Conservation (phyloP, 2,888 invertebrate genomes). For the Pammene fasciana region DNA sequence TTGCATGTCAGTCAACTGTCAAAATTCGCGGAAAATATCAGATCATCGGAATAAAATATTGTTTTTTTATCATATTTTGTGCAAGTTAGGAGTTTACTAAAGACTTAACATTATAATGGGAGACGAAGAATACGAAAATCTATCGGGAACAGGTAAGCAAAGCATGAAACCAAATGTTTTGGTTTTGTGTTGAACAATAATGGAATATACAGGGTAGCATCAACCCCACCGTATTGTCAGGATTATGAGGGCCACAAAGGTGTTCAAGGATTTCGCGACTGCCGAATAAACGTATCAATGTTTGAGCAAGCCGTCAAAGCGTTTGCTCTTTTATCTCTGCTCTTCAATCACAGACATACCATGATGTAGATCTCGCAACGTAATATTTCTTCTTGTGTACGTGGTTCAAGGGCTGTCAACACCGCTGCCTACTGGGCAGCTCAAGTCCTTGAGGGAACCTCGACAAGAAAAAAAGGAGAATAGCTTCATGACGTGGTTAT, state of each 20-base stretch:
- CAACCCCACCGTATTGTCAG: slow-evolving; percentile 31
- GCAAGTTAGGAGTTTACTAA: background rate
- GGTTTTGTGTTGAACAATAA: slow-evolving; percentile 17
- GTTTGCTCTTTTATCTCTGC: slow-evolving; percentile 61
- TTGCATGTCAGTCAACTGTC: background rate
- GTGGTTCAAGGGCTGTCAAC: too few species aligned
- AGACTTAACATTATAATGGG: background rate
- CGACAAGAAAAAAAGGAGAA: too few species aligned
- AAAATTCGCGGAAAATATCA: background rate
- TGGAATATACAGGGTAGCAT: background rate
- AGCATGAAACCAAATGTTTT: slow-evolving; percentile 14
- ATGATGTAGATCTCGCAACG: background rate
- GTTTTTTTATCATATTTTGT: background rate
- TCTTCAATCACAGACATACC: background rate
- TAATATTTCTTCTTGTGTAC: too few species aligned
- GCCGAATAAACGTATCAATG: slow-evolving; percentile 28
- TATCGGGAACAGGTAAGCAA: slow-evolving; percentile 6
- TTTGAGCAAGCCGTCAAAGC: slow-evolving; percentile 48
- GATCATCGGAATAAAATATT: background rate
- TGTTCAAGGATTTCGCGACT: slow-evolving; percentile 28
- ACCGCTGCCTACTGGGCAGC: too few species aligned
- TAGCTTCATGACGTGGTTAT: too few species aligned
- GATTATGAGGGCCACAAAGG: slow-evolving; percentile 39
- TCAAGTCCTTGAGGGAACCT: too few species aligned
- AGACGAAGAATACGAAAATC: background rate